phyloP scores from a whole-genome alignment of 2,113 vertebrate genomes.

The Antechinus stuartii region DNA sequence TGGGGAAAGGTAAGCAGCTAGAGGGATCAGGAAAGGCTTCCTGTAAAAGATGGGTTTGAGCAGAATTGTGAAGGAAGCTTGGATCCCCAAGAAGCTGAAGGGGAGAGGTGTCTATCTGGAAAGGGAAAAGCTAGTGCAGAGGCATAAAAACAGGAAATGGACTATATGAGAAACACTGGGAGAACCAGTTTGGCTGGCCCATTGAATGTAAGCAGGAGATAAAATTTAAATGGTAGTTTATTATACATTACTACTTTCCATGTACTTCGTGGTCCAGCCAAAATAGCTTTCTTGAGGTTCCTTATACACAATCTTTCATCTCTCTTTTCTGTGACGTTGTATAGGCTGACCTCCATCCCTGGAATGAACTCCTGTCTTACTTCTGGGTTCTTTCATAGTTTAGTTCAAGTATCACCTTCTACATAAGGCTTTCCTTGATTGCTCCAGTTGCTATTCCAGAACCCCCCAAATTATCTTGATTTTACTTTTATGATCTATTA shows the following conservation, averaged over 20 bases:
- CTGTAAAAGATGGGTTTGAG: not conserved
- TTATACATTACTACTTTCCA: not conserved
- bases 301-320: not conserved
- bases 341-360: not conserved
- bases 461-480: not conserved
- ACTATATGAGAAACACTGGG: not conserved
- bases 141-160: not conserved
- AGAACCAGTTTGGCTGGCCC: not conserved
- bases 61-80: not conserved
- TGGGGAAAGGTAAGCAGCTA: not conserved
- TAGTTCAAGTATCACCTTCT: not conserved
- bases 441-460: not conserved
- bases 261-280: not conserved
- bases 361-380: not conserved
- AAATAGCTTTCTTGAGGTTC: not conserved
- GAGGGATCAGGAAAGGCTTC: not conserved
- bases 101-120: not conserved
- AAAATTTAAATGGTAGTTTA: not conserved
- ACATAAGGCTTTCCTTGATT: too few relatives aligned
- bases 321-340: not conserved
- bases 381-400: not conserved
- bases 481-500: not conserved
- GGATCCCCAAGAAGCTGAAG: not conserved
- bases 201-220: not conserved
- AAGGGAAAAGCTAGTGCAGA: not conserved